phyloP scores from a whole-genome alignment of 2,113 vertebrate genomes.

The Cyphomyrus plagiostoma region DNA sequence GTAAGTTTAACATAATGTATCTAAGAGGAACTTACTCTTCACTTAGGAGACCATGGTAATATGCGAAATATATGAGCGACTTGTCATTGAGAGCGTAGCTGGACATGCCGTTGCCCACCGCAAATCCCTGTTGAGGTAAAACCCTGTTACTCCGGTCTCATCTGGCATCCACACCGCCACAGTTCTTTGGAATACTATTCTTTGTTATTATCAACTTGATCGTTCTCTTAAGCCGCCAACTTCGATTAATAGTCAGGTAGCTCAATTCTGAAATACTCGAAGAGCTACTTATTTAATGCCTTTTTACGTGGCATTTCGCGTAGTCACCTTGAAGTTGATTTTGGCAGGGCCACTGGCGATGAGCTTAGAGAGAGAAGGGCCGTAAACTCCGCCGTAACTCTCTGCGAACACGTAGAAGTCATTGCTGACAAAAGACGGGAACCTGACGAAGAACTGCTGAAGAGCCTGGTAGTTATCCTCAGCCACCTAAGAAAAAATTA shows the following conservation, averaged over 20 bases:
- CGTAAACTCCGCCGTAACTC: slow-evolving; percentile 26
- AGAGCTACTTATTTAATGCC: background rate
- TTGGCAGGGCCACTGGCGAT: slow-evolving; percentile 16
- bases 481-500: slow-evolving; percentile 23
- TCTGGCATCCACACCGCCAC: background rate
- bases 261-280: background rate
- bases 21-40: slow-evolving; percentile 29
- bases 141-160: background rate
- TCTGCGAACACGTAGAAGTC: slow-evolving; percentile 39
- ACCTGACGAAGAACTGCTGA: slow-evolving; percentile 38
- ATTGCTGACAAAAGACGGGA: slow-evolving; percentile 32
- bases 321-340: slow-evolving; percentile 37
- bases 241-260: background rate
- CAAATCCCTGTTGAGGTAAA: slow-evolving; percentile 27
- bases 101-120: slow-evolving; percentile 33
- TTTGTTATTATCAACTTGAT: background rate
- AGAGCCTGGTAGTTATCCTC: slow-evolving; percentile 37
- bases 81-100: slow-evolving; percentile 29
- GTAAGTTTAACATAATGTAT: background rate
- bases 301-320: background rate
- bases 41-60: slow-evolving; percentile 25
- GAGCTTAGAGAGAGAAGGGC: slow-evolving; percentile 21
- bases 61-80: slow-evolving; percentile 29
- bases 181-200: background rate
- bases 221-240: background rate